Evolutionary conservation across 2,797 vertebrate genomes (phyloP).

Genomic region (Sebastes glaucus): DNA sequence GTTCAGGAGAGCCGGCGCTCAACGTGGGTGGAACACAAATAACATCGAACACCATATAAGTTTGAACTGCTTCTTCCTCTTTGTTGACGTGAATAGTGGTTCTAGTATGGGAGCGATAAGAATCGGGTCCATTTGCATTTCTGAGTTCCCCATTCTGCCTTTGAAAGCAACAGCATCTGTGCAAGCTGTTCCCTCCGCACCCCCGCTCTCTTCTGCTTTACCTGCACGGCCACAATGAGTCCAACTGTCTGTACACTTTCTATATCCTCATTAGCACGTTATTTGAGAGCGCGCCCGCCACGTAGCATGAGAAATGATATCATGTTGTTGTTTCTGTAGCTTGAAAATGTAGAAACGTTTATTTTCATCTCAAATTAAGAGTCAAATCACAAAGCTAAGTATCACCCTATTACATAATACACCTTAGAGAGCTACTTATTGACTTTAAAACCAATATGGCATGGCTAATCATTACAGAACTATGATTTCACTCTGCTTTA

Average conservation of each 20-base stretch:
- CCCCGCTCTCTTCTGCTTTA: slow-evolving; percentile 74
- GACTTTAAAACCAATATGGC: slow-evolving; percentile 51
- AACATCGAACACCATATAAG: slow-evolving; percentile 10
- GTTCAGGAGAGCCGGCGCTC: neutral
- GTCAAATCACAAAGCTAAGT: neutral
- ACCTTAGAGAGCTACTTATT: slow-evolving; percentile 56
- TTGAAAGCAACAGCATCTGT: slow-evolving; percentile 65
- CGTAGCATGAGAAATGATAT: neutral
- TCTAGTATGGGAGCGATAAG: slow-evolving; percentile 68
- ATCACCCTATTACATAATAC: slow-evolving; percentile 40
- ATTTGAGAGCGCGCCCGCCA: slow-evolving; percentile 3
- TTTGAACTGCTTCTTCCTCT: slow-evolving; percentile 56
- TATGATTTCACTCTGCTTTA: slow-evolving; percentile 41
- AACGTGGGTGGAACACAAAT: slow-evolving; percentile 1
- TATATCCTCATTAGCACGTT: slow-evolving; percentile 29
- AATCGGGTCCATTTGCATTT: slow-evolving; percentile 79
- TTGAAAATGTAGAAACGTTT: neutral
- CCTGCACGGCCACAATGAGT: slow-evolving; percentile 47
- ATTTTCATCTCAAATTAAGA: neutral
- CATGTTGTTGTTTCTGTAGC: neutral
- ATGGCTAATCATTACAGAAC: slow-evolving; percentile 57
- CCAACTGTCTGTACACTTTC: slow-evolving; percentile 37
- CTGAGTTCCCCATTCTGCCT: slow-evolving; percentile 78
- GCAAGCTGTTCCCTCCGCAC: slow-evolving; percentile 30
- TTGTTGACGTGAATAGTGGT: slow-evolving; percentile 54